These are phyloP conservation scores for Euleptes europaea DNA, from an alignment of 2,113 vertebrate species.

Conservation along the genomic window DNA sequence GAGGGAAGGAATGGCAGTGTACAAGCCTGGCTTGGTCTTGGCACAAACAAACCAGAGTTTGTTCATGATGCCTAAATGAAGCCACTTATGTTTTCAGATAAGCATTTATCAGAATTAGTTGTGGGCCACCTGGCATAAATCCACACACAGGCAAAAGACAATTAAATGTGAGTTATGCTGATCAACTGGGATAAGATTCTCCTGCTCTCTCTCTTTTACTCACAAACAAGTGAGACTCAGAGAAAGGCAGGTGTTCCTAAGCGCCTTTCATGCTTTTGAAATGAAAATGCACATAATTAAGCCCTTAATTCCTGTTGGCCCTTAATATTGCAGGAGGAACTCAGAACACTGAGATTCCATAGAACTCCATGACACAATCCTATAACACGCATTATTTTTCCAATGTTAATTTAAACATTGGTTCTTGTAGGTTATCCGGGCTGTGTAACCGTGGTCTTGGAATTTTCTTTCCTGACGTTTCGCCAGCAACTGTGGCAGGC, in stretches of 20 bases:
- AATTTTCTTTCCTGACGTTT: no score
- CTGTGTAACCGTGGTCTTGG: no score
- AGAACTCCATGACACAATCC: background rate
- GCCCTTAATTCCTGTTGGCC: background rate
- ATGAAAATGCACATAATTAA: background rate
- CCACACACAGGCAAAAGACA: background rate
- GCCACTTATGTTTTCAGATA: background rate
- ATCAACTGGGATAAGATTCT: background rate
- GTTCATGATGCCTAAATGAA: no score
- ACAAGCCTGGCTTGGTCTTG: no score
- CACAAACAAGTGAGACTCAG: background rate
- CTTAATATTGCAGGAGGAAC: background rate
- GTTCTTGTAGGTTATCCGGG: no score
- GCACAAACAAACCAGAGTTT: no score
- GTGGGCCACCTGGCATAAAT: background rate
- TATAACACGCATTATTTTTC: background rate
- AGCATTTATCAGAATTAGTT: background rate
- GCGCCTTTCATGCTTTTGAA: background rate
- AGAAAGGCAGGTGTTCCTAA: background rate
- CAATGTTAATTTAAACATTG: background rate
- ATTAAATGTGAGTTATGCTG: background rate
- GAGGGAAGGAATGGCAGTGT: no score
- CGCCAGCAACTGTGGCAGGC: no score
- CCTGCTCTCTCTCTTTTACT: no score
- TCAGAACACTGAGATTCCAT: background rate